Percentiles rank a stretch among this genome's conserved stretches.
These are phyloP conservation scores for Bradypodion pumilum DNA, from an alignment of 2,797 vertebrate species.

Conservation along the genomic window DNA sequence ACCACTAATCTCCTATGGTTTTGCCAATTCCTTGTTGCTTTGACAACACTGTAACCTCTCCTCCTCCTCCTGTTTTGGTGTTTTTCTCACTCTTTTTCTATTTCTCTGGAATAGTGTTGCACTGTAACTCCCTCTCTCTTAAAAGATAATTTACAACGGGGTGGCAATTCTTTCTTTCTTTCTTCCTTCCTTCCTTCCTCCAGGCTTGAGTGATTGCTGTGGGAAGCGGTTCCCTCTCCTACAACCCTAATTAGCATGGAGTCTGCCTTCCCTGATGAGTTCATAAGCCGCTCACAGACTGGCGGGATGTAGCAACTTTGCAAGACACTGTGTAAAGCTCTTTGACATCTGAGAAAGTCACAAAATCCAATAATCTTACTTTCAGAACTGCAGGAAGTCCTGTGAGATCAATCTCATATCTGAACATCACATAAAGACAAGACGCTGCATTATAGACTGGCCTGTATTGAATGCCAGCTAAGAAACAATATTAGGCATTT, in stretches of 20 bases:
- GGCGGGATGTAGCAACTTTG: constrained; percentile 94
- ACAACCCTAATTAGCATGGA: constrained; percentile 87
- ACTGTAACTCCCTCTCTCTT: too few relatives aligned
- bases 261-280: constrained; percentile 91
- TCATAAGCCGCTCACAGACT: constrained; percentile 93
- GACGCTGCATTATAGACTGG: constrained; percentile 80
- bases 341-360: constrained; percentile 98
- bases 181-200: too few relatives aligned
- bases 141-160: too few relatives aligned
- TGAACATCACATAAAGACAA: constrained; percentile 97
- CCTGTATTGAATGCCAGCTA: constrained; percentile 92
- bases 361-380: constrained; percentile 99
- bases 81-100: too few relatives aligned
- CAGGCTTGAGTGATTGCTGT: too few relatives aligned
- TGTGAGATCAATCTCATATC: constrained; percentile 97
- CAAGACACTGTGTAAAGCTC: constrained; percentile 98
- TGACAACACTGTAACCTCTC: too few relatives aligned
- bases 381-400: constrained; percentile 96
- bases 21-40: not conserved
- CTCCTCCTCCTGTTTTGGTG: too few relatives aligned
- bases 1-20: not conserved
- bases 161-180: too few relatives aligned
- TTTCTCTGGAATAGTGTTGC: too few relatives aligned
- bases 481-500: constrained; percentile 90
- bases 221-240: constrained; percentile 73